Percentiles rank a stretch among this genome's conserved stretches.
phyloP scores from a whole-genome alignment of 2,797 vertebrate genomes.

The Anabas testudineus region DNA sequence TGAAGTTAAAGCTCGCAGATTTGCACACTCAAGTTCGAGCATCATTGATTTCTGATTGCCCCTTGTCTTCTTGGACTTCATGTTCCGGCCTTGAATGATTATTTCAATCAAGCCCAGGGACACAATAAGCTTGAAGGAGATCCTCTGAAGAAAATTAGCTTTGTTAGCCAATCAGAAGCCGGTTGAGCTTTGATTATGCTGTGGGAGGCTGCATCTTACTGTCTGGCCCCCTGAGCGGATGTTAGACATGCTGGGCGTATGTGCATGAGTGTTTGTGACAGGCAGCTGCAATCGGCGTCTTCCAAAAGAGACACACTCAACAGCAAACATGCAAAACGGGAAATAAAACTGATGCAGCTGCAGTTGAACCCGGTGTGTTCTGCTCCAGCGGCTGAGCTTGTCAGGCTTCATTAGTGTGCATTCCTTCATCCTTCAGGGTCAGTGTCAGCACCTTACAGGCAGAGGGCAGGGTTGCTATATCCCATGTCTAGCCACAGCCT shows the following conservation, averaged over 20 bases:
- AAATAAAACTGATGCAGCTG: neutral
- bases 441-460: slow-evolving; percentile 1
- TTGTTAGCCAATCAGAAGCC: slow-evolving; percentile 32
- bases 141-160: slow-evolving; percentile 29
- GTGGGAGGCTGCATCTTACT: slow-evolving; percentile 5
- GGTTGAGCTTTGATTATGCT: slow-evolving; percentile 19
- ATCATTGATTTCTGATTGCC: slow-evolving; percentile 19
- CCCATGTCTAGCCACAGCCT: neutral
- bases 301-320: neutral
- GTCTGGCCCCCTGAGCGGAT: neutral
- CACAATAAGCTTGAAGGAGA: slow-evolving; percentile 25
- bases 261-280: neutral
- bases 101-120: slow-evolving; percentile 34
- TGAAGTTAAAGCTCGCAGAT: neutral
- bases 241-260: neutral
- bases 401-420: neutral
- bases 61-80: neutral
- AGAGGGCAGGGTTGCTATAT: neutral
- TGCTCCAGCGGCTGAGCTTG: neutral
- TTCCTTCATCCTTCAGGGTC: slow-evolving; percentile 10
- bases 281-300: no score
- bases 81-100: slow-evolving; percentile 23
- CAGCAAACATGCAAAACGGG: neutral
- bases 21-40: neutral
- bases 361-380: neutral